Evolutionary conservation across 2,797 vertebrate genomes (phyloP).

Genomic region (Pipistrellus pipistrellus): DNA sequence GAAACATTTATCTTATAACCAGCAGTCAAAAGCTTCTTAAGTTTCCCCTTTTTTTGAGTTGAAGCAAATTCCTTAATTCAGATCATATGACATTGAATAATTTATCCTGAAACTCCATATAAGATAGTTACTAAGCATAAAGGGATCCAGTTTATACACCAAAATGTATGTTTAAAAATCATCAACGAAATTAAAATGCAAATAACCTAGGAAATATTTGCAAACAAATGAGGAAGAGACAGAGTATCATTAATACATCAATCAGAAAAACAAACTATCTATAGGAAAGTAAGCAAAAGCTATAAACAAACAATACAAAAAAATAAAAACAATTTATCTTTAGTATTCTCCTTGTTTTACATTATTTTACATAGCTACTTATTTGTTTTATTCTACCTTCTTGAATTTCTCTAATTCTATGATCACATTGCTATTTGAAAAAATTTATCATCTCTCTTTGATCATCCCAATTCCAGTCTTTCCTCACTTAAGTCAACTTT

Average conservation of each 20-base stretch:
- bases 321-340: not conserved
- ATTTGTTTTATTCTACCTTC: not conserved
- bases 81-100: not conserved
- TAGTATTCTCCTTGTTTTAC: not conserved
- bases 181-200: constrained; percentile 21
- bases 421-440: not conserved
- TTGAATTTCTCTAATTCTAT: not conserved
- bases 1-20: not conserved
- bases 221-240: not conserved
- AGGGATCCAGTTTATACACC: not conserved
- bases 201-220: constrained; percentile 1
- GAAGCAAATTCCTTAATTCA: constrained; percentile 39
- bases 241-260: not conserved
- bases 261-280: not conserved
- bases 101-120: not conserved
- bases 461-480: not conserved
- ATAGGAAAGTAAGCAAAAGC: not conserved
- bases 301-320: not conserved
- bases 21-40: not conserved
- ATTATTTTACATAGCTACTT: not conserved
- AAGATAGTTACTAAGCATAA: not conserved
- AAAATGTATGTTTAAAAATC: not conserved
- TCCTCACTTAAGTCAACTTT: not conserved
- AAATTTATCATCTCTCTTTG: not conserved
- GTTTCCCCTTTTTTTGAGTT: not conserved